Conservation (phyloP, 2,888 invertebrate genomes). For the Notodonta dromedarius region DNA sequence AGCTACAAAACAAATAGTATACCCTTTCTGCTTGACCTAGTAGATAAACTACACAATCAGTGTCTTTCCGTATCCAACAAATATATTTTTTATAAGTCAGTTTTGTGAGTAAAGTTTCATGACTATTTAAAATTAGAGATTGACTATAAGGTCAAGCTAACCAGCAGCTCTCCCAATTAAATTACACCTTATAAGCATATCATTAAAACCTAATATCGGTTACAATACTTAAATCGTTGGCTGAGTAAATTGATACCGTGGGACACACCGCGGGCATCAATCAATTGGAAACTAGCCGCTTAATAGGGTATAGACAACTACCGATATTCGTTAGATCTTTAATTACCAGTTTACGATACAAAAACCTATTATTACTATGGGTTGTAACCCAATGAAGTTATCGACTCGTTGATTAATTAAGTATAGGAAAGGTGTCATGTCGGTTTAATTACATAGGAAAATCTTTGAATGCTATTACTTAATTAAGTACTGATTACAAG, state of each 20-base stretch:
- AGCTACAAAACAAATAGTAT: too few species aligned
- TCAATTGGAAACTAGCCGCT: slow-evolving; percentile 32
- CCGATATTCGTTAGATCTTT: slow-evolving; percentile 11
- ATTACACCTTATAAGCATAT: slow-evolving; percentile 7
- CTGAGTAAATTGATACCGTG: slow-evolving; percentile 31
- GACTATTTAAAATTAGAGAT: background rate
- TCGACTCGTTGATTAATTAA: background rate
- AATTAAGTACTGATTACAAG: background rate
- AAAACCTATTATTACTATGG: background rate
- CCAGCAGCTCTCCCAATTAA: background rate
- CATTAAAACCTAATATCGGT: slow-evolving; percentile 13
- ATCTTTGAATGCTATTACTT: background rate
- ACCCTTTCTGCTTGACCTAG: too few species aligned
- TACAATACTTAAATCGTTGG: slow-evolving; percentile 20
- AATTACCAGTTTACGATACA: background rate
- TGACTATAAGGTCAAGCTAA: background rate
- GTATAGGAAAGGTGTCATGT: background rate
- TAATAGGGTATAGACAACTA: slow-evolving; percentile 36
- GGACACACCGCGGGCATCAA: slow-evolving; percentile 33
- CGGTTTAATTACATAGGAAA: background rate
- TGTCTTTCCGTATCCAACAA: background rate
- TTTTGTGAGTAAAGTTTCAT: background rate
- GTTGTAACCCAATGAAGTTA: background rate
- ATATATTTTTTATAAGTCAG: too few species aligned
- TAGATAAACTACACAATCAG: background rate